Conservation (phyloP, 2,113 vertebrate genomes). For the Uria aalge region DNA sequence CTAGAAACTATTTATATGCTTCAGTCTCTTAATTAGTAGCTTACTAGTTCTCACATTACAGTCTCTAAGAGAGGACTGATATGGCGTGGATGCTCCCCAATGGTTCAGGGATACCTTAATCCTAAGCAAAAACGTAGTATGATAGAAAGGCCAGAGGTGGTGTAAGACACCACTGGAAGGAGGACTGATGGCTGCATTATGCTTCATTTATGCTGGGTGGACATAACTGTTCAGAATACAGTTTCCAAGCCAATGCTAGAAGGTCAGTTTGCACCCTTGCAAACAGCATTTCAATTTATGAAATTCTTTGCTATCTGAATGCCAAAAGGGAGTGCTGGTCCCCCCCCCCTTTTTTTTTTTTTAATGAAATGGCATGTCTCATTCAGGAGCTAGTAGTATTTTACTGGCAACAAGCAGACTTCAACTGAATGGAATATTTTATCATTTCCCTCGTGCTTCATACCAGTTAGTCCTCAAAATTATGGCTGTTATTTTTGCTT, state of each 20-base stretch:
- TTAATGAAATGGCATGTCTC: not conserved
- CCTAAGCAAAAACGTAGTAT: not conserved
- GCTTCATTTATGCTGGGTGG: not conserved
- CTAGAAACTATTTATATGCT: not conserved
- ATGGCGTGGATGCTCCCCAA: not conserved
- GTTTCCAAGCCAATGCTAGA: not conserved
- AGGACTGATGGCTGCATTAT: not conserved
- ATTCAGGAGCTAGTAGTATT: not conserved
- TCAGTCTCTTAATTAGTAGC: not conserved
- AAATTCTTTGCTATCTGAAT: not conserved
- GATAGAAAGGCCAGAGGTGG: not conserved
- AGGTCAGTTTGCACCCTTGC: not conserved
- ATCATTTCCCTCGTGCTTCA: not conserved
- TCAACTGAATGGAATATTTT: not conserved
- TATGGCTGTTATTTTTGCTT: not conserved
- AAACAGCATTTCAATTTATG: not conserved
- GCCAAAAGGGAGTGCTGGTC: not conserved
- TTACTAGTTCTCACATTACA: not conserved
- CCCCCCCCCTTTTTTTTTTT: not conserved
- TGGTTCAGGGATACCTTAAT: not conserved
- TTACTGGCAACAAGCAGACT: not conserved
- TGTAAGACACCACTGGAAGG: not conserved
- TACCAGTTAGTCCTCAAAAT: not conserved
- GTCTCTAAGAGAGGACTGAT: not conserved
- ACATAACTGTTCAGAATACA: not conserved